phyloP scores from a whole-genome alignment of 2,113 vertebrate species.

The Eretmochelys imbricata region DNA sequence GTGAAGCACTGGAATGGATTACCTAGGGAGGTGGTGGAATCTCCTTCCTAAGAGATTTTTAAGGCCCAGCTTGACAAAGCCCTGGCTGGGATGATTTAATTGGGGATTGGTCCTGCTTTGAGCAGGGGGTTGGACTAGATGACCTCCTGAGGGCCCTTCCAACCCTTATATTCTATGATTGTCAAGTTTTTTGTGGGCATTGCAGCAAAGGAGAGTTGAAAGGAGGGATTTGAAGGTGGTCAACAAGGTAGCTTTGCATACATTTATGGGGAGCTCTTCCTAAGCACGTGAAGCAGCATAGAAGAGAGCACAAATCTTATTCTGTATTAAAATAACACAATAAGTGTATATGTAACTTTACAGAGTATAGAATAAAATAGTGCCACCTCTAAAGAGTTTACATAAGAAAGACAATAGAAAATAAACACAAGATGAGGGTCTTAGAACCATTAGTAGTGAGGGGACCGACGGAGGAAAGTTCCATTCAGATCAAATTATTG shows the following conservation, averaged over 20 bases:
- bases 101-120: too few relatives aligned
- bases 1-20: too few relatives aligned
- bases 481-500: neutral
- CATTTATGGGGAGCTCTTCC: neutral
- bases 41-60: too few relatives aligned
- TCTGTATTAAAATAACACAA: accelerated
- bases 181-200: neutral
- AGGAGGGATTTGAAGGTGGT: neutral
- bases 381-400: neutral
- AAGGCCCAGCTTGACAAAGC: too few relatives aligned
- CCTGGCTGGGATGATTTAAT: too few relatives aligned
- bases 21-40: too few relatives aligned
- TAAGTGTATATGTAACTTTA: neutral
- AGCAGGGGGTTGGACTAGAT: too few relatives aligned
- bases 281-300: neutral
- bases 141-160: too few relatives aligned
- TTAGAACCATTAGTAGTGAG: neutral
- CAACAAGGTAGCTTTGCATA: neutral
- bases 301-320: neutral
- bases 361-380: neutral
- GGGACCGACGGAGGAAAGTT: neutral
- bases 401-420: too few relatives aligned
- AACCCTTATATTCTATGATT: too few relatives aligned
- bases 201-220: neutral
- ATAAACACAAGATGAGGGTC: neutral